Base-by-base conservation (phyloP, 2,113 vertebrate species). In the Psilopsiagon aurifrons region DNA sequence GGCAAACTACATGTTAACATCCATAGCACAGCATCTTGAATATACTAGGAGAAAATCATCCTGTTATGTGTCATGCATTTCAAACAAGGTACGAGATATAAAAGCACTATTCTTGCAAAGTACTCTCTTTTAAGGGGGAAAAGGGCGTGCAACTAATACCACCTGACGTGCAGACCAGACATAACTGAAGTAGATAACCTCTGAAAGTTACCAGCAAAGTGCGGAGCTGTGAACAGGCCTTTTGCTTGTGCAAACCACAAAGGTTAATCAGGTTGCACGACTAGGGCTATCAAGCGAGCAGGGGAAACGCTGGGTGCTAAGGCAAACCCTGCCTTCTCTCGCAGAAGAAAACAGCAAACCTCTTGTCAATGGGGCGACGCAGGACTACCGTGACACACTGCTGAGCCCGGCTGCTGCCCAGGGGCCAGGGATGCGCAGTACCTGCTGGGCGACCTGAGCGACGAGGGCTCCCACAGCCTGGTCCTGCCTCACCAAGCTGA, bases 331-430 rank as follows among this genome's bases (percentile, higher is more conserved):
- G 52, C 52, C 13, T 35, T 5, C n/a, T 20, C 7, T 70, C 17
- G 3, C 43, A 2, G 44, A 14, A 10, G 27, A 8, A 3, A 12
- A 5, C 13, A 5, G 13, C 63, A 5, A 9, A 29, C 31, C 0
- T 7, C 14, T 29, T 28, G 17, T 1, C 33, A 3, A 2, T 0
- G 17, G 16, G 29, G 10, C 0, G 54, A 28, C 24, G 15, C 41
- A 10, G 35, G 41, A 10, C 1, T 6, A 14, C 17, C 1, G 8
- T 0, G 35, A 64, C 67, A 18, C 19, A 1, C 18, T 0, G 43
- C 44, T 2, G 55, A 24, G 1, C n/a, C 27, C n/a, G n/a, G 51
- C 35, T 7, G 39, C 55, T 43, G 90, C 59, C 88, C 5, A 3
- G 20, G 23, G 41, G 23, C 54, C 31, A 37, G 16, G 37, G 28